Evolutionary conservation across 2,113 vertebrate species (phyloP).

Genomic region (Notiomystis cincta): DNA sequence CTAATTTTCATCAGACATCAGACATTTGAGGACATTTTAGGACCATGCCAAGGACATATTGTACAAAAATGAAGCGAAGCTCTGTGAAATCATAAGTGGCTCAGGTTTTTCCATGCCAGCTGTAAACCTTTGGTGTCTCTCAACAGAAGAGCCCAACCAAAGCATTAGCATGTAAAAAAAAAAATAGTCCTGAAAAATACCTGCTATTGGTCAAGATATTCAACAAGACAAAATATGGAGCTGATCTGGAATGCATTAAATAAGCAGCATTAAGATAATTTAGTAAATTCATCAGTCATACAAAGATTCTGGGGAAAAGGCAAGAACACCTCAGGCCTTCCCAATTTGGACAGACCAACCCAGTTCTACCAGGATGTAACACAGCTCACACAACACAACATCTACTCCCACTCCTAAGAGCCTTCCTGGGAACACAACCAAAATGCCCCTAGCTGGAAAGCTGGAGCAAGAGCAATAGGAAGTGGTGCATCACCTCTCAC

Average conservation of each 20-base stretch:
- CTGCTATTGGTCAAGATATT: constrained; percentile 13
- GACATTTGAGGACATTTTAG: not conserved
- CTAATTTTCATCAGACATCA: not conserved
- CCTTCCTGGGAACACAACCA: not conserved
- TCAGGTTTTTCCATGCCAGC: not conserved
- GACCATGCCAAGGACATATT: not conserved
- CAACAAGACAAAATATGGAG: constrained; percentile 47
- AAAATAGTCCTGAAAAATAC: constrained; percentile 33
- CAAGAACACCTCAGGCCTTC: not conserved
- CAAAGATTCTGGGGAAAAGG: not conserved
- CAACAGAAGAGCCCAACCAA: not conserved
- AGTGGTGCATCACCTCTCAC: not conserved
- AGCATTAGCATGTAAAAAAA: not conserved
- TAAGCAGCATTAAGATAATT: not conserved
- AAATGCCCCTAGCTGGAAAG: not conserved
- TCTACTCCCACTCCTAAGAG: not conserved
- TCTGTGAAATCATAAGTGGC: not conserved
- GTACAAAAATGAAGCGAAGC: not conserved
- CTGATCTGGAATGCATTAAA: not conserved
- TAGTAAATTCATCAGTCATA: not conserved
- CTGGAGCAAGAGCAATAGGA: rapidly evolving
- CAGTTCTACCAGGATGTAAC: not conserved
- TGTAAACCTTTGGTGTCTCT: not conserved
- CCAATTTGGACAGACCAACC: not conserved
- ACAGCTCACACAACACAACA: rapidly evolving